A percentile compares a stretch with the other conserved stretches of the same genome.
These are phyloP conservation scores for Neodiprion fabricii DNA, from an alignment of 1,140 invertebrate species.

Conservation along the genomic window DNA sequence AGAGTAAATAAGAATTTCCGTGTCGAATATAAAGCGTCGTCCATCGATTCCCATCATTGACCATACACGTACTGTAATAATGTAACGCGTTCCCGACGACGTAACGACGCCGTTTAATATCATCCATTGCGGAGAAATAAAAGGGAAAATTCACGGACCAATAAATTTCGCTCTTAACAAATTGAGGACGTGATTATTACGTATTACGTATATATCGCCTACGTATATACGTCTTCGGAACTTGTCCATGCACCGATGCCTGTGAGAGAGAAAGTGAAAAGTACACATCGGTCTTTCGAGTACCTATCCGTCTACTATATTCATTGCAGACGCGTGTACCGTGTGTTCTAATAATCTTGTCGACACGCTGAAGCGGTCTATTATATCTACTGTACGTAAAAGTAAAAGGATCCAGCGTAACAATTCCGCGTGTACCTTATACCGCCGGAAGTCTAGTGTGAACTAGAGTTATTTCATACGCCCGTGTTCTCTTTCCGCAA, in stretches of 20 bases:
- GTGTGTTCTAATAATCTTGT: not conserved
- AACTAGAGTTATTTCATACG: conserved; percentile 5
- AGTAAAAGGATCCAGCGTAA: not conserved
- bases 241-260: not conserved
- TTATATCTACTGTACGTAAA: not conserved
- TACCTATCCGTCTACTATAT: not conserved
- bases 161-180: no score
- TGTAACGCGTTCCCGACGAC: no score
- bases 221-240: no score
- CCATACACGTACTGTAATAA: no score
- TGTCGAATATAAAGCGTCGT: not conserved
- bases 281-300: not conserved
- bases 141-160: no score
- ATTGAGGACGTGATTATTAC: no score
- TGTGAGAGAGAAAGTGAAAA: not conserved
- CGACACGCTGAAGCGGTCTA: no score
- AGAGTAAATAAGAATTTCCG: not conserved
- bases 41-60: no score
- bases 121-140: no score
- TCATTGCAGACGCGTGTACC: not conserved
- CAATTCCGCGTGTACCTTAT: not conserved
- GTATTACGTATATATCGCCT: no score
- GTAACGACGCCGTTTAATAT: no score
- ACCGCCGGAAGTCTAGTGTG: not conserved
- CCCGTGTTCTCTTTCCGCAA: not conserved